phyloP scores from a whole-genome alignment of 2,797 vertebrate species.

The Uromys caudimaculatus region DNA sequence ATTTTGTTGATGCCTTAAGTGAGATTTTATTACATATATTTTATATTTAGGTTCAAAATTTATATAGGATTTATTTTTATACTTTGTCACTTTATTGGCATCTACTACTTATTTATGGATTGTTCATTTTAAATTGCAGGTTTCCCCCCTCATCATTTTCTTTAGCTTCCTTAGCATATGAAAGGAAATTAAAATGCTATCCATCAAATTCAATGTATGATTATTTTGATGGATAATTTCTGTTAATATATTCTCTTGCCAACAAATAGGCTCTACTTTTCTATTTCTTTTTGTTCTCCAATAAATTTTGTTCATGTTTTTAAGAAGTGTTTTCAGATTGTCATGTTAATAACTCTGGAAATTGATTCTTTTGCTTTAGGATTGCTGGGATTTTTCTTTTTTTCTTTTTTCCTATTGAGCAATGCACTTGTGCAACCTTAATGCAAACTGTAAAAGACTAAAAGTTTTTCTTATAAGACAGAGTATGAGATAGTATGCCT shows the following conservation, averaged over 20 bases:
- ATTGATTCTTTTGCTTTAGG: neutral
- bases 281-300: neutral
- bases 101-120: neutral
- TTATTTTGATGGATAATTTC: neutral
- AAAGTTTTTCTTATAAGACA: neutral
- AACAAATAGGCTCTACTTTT: neutral
- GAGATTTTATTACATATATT: neutral
- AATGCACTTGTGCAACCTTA: neutral
- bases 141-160: neutral
- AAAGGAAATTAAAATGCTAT: neutral
- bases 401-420: neutral
- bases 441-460: neutral
- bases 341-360: neutral
- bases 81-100: neutral
- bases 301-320: neutral
- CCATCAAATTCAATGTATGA: neutral
- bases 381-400: neutral
- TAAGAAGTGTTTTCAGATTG: neutral
- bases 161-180: neutral
- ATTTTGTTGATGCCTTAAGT: neutral
- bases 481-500: neutral
- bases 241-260: neutral
- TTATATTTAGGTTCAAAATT: neutral
- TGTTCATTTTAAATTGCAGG: neutral
- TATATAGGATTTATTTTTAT: neutral